Evolutionary conservation across 2,113 vertebrate genomes (phyloP).

Genomic region (Sander vitreus): DNA sequence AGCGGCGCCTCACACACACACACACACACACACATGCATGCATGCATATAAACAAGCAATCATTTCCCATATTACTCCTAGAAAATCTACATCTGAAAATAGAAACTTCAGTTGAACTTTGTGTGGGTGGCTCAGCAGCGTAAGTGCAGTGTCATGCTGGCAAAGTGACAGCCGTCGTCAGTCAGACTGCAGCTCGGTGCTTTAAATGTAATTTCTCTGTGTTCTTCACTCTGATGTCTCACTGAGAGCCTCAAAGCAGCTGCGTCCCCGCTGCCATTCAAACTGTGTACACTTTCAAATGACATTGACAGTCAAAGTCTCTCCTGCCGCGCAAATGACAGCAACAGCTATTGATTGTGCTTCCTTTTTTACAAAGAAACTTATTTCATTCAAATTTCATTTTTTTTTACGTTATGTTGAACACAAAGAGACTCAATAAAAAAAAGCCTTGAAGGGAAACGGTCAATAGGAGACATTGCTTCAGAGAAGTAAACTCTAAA

Average conservation of each 20-base stretch:
- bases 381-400: constrained; percentile 33
- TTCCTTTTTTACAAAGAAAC: constrained; percentile 26
- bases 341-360: constrained; percentile 48
- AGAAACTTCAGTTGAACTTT: constrained; percentile 11
- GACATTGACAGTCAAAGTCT: constrained; percentile 54
- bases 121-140: constrained; percentile 19
- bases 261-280: constrained; percentile 56
- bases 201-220: constrained; percentile 65
- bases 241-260: constrained; percentile 61
- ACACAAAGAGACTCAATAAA: constrained; percentile 32
- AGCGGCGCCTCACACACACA: neutral
- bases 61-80: neutral
- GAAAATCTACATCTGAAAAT: neutral
- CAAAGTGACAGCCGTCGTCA: constrained; percentile 57
- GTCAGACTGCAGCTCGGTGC: constrained; percentile 45
- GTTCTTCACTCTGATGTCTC: constrained; percentile 59
- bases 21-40: neutral
- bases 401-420: constrained; percentile 19
- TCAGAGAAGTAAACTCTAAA: constrained; percentile 42
- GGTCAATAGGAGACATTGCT: constrained; percentile 42
- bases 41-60: constrained; percentile 10
- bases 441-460: constrained; percentile 11
- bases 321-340: constrained; percentile 35
- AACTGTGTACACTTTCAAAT: constrained; percentile 60
- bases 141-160: constrained; percentile 10